These are phyloP conservation scores for Drosophila lowei DNA, from an alignment of 1,140 invertebrate genomes.

Conservation along the genomic window DNA sequence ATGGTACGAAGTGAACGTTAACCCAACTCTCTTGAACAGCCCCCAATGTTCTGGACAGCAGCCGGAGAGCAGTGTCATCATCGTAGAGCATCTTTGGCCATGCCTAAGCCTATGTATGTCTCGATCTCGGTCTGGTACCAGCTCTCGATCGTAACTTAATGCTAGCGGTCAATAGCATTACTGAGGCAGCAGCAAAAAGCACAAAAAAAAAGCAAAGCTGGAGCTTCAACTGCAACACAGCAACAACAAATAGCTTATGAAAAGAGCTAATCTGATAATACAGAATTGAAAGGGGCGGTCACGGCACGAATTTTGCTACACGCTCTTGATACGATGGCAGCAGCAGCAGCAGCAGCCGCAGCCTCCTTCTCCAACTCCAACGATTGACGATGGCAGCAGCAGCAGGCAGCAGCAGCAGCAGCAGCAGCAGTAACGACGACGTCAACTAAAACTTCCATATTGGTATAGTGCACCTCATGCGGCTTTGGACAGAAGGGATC, in stretches of 20 bases:
- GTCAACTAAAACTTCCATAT: constrained; percentile 48
- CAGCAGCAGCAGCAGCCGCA: constrained; percentile 21
- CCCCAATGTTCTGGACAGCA: not conserved
- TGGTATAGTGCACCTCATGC: constrained; percentile 57
- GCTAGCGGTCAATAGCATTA: constrained; percentile 73
- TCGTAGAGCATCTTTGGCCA: constrained; percentile 46
- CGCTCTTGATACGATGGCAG: constrained; percentile 61
- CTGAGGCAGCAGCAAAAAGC: constrained; percentile 19
- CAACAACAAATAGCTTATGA: constrained; percentile 67
- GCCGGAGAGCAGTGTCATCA: constrained; percentile 40
- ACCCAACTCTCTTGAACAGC: constrained; percentile 1
- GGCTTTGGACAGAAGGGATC: constrained; percentile 63
- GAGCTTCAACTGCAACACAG: constrained; percentile 15
- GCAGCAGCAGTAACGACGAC: constrained; percentile 25
- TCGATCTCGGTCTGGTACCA: too few relatives aligned
- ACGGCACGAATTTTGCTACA: constrained; percentile 77
- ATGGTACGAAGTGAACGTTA: constrained; percentile 4
- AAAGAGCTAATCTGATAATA: constrained; percentile 81
- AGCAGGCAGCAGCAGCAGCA: constrained; percentile 16
- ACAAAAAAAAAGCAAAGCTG: constrained; percentile 25
- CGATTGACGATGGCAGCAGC: constrained; percentile 60
- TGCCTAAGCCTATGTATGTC: not conserved
- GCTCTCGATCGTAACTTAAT: constrained; percentile 66
- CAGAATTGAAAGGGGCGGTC: constrained; percentile 80
- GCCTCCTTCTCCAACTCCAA: constrained; percentile 46